Evolutionary conservation across 2,113 vertebrate genomes (phyloP), one percentile per base, ranked within the genome.

Genomic region (Galemys pyrenaicus): DNA sequence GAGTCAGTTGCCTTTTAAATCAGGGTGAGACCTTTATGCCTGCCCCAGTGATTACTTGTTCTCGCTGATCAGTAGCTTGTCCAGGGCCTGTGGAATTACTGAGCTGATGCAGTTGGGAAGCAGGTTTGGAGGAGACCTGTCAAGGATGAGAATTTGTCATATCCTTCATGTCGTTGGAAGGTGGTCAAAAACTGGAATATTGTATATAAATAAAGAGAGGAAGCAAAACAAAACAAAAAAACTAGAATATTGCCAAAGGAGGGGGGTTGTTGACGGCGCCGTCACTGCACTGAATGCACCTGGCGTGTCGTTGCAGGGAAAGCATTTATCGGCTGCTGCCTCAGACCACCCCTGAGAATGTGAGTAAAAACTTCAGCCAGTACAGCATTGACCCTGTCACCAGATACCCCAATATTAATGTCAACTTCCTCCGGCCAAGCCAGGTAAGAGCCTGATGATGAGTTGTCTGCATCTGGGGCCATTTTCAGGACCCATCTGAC

Each of bases 271-370:
- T 9, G 24, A 1, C n/a, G 54, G 10, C 68, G 22, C 58, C 26
- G 9, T 74, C 28, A 2, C 7, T 46, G 44, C 32, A 30, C n/a
- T 92, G 58, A 94, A 4, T 9, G 4, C 16, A 13, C 11, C 26
- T 46, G 56, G 10, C 87, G 0, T 86, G 20, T 85, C 71, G 4
- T 97, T 96, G 74, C 97, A 99, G 99, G 97, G 99, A 99, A 97
- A 99, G 99, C 94, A 99, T 99, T 97, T 99, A 99, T 49, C 99
- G 99, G 49, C 97, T 99, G 2, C 97, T 99, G 96, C 99, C 99
- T 93, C 99, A 99, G 98, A 99, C 99, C 46, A 99, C 99, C 5
- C 99, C 99, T 9, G 99, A 99, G 98, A 99, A 99, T 19, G 98
- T 99, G 98, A 99, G 98, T 97, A 99, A 99, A 96, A 99, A 99